Conservation (phyloP, 2,888 invertebrate genomes). For the Autographa pulchrina region DNA sequence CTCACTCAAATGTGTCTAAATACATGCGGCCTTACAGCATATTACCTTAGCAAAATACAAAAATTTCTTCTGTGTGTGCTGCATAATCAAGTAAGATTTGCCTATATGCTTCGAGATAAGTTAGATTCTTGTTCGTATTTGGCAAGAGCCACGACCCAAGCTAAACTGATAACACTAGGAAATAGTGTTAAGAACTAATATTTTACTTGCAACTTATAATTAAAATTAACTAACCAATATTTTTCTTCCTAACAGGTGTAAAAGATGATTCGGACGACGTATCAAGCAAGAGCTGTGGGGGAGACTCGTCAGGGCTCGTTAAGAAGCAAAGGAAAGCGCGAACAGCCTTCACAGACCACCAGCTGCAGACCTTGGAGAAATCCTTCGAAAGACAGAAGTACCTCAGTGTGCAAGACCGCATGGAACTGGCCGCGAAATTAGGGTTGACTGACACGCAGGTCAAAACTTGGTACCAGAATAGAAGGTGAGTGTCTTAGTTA, state of each 20-base stretch:
- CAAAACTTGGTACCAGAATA: conserved; percentile 99
- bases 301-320: conserved; percentile 89
- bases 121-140: too few relatives aligned
- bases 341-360: conserved; percentile 99
- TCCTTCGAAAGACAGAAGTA: conserved; percentile 99
- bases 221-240: neutral
- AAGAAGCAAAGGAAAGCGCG: conserved; percentile 99
- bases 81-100: too few relatives aligned
- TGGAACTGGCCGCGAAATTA: conserved; percentile 99
- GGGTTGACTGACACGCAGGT: conserved; percentile 99
- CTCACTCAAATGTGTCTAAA: too few relatives aligned
- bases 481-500: conserved; percentile 92
- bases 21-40: too few relatives aligned
- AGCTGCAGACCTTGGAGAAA: conserved; percentile 98
- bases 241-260: conserved; percentile 90
- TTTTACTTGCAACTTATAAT: too few relatives aligned
- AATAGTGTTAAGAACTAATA: too few relatives aligned
- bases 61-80: too few relatives aligned
- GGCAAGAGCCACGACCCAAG: too few relatives aligned
- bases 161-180: too few relatives aligned
- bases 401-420: conserved; percentile 98
- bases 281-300: conserved; percentile 87
- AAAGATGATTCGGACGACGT: conserved; percentile 95
- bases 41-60: too few relatives aligned
- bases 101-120: too few relatives aligned